A percentile compares a stretch with the other conserved stretches of the same genome.
Evolutionary conservation across 2,797 vertebrate species (phyloP).

Genomic region (Allobates femoralis): DNA sequence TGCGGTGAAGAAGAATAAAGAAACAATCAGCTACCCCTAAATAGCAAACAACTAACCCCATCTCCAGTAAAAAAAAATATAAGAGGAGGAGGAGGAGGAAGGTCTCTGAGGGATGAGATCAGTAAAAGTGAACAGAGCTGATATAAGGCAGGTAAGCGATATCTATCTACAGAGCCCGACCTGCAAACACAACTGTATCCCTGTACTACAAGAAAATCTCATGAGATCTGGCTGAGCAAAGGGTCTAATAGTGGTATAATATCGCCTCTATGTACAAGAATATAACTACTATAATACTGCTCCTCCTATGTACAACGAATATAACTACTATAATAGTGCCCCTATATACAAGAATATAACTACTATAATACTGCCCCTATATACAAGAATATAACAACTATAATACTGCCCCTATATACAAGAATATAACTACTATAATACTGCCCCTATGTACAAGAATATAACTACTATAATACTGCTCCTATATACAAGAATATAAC

Average conservation of each 20-base stretch:
- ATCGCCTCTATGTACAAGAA: neutral
- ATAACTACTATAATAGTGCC: too few species aligned
- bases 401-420: neutral
- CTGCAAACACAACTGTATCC: neutral
- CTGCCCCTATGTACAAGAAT: neutral
- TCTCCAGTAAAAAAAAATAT: neutral
- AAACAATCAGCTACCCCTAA: neutral
- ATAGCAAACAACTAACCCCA: neutral
- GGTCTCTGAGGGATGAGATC: neutral
- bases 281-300: constrained; percentile 6
- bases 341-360: neutral
- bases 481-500: neutral
- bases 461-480: constrained; percentile 17
- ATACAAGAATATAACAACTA: neutral
- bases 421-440: neutral
- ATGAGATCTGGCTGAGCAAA: neutral
- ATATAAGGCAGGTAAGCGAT: neutral
- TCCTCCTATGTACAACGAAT: too few species aligned
- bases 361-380: neutral
- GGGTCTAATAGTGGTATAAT: neutral
- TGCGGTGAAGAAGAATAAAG: constrained; percentile 8
- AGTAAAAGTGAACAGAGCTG: neutral
- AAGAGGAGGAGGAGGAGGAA: neutral
- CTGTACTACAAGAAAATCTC: neutral
- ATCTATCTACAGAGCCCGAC: neutral